Evolutionary conservation across 2,113 vertebrate genomes (phyloP), one percentile per base, ranked within the genome.

Genomic region (Myiozetetes cayanensis): DNA sequence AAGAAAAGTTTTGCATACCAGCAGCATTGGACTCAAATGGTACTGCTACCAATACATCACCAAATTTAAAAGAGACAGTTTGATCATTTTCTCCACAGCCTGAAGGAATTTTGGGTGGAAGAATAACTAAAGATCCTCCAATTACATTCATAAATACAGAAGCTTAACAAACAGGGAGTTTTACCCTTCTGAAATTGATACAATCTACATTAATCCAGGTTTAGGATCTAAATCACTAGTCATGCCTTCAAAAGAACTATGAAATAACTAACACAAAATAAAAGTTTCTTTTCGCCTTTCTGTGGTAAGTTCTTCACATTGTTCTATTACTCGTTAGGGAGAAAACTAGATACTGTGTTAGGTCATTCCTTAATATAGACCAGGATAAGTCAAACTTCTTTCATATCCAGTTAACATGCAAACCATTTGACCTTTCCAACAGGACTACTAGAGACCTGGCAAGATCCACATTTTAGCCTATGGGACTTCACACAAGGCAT

Each of bases 391-490:
- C 87, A 90, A 90, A 86, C 72, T 86, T 71, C 63, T 94, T 96
- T 94, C 85, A 65, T 63, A 91, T 50, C 72, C 82, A 90, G 75
- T 83, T 95, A 95, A 91, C 91, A 73, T 14, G 74, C 77, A 96
- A 94, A 84, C 80, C 72, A 88, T 97, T 56, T 94, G 96, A 97
- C 94, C 93, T 96, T 96, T 96, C 91, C 75, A 95, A 56, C 27
- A 88, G 59, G 75, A 85, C 78, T 79, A 76, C 82, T 83, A 73
- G 58, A 88, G 91, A 80, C 52, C 79, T 94, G 87, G 72, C 91
- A 96, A 74, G 79, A 94, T 47, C n/a, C 25, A 41, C 61, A 9
- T 90, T 56, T 84, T 65, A 84, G 56, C 72, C 65, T 78, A 44
- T 9, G 27, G 35, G 50, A 85, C 83, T 88, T 88, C 33, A 86